Evolutionary conservation across 2,113 vertebrate species (phyloP), one percentile per base, ranked within the genome.

Genomic region (Paradisaea rubra): DNA sequence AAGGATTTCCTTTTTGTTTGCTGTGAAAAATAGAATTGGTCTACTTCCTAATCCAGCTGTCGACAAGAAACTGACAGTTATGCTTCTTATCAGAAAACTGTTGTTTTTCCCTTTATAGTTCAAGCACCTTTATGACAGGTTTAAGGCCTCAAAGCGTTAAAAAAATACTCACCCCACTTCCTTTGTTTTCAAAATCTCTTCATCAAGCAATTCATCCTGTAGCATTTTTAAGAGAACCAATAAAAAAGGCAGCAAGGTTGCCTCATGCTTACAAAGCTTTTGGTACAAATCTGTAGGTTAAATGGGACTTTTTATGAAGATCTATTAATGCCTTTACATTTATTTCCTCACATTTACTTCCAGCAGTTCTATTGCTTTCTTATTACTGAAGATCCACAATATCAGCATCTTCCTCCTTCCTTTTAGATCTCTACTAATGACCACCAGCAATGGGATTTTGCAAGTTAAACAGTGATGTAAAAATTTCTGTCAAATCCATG

Each of bases 181-280:
- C 35, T 95, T 93, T 83, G 49, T 80, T 82, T 57, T 53, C 63
- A 92, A 23, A 81, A 88, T 84, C 86, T 94, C 81, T 50, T 30
- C 35, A 91, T 89, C 71, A 84, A 91, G 44, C 72, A 88, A 91
- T 86, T 86, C 11, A 89, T 91, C 88, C 52, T 52, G 68, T 82
- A 95, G 89, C 64, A 88, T 81, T 96, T 87, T 97, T 82, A 93
- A 73, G 41, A 86, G 31, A 77, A 90, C 86, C 91, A 71, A 79
- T 52, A 94, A 66, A 92, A 64, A 94, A 83, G 87, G 37, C 42
- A 80, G 60, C 42, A 57, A 93, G 83, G 45, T 71, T 94, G 81
- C n/a, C 24, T 91, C 77, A 71, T 33, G 63, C 52, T 78, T 82
- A 8, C 77, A 73, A 95, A 95, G 83, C 28, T 91, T 83, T 52